phyloP scores from a whole-genome alignment of 2,888 invertebrate species.

The Coleophora deauratella region DNA sequence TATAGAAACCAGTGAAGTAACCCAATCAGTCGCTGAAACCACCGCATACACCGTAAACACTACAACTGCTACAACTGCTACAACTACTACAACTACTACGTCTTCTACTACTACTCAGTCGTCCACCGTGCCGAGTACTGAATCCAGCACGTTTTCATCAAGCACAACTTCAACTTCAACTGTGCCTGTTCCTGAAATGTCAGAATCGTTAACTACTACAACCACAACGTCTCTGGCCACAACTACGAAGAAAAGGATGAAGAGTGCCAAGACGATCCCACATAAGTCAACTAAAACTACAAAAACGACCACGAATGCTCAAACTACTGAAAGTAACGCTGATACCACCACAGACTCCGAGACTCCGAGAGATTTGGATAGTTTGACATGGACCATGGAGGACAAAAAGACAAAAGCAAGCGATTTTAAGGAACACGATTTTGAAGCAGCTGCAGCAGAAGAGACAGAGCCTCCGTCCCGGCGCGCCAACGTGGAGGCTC shows the following conservation, averaged over 20 bases:
- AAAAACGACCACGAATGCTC: conserved; percentile 7
- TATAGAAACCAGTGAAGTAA: not conserved
- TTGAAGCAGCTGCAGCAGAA: too few relatives aligned
- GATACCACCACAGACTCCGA: not conserved
- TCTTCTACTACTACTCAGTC: conserved; percentile 4
- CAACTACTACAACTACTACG: not conserved
- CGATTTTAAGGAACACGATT: too few relatives aligned
- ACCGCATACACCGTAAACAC: conserved; percentile 2
- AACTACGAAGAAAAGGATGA: too few relatives aligned
- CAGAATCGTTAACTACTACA: too few relatives aligned
- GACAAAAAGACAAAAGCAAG: too few relatives aligned
- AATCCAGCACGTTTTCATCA: conserved; percentile 6
- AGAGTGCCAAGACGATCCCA: conserved; percentile 2
- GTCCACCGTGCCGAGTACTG: not conserved
- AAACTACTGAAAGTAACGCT: not conserved
- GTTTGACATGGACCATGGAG: too few relatives aligned
- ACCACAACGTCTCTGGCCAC: too few relatives aligned
- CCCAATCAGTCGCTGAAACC: not conserved
- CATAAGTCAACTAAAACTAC: conserved; percentile 1
- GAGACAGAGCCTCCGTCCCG: too few relatives aligned
- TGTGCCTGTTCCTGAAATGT: too few relatives aligned
- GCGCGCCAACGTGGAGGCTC: conserved; percentile 27
- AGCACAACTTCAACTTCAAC: conserved; percentile 6
- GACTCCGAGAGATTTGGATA: too few relatives aligned
- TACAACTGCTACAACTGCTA: conserved; percentile 5